Evolutionary conservation across 2,888 invertebrate genomes (phyloP).

Genomic region (Anorthoa munda): DNA sequence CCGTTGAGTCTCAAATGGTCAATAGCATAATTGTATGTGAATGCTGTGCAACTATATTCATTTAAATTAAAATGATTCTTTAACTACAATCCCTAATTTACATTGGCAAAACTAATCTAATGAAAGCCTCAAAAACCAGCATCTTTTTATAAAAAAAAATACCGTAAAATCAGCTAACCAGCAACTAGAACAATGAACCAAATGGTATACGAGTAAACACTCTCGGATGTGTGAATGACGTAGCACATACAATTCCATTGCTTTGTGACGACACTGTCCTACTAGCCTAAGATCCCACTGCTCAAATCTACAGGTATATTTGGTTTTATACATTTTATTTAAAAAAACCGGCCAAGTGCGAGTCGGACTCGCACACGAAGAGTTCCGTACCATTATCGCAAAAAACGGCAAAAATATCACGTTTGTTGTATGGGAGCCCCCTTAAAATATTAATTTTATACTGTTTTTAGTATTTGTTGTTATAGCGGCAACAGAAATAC

Average conservation of each 20-base stretch:
- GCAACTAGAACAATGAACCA: constrained; percentile 42
- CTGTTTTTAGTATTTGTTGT: too few relatives aligned
- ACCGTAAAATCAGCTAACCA: constrained; percentile 22
- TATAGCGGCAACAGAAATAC: too few relatives aligned
- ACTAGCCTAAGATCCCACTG: neutral
- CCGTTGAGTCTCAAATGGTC: neutral
- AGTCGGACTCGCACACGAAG: too few relatives aligned
- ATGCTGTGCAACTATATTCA: neutral
- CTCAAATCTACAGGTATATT: too few relatives aligned
- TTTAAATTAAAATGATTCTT: neutral
- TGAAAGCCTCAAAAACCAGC: neutral
- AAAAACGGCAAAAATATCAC: too few relatives aligned
- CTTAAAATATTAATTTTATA: too few relatives aligned
- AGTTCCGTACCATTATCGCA: too few relatives aligned
- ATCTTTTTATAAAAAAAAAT: neutral
- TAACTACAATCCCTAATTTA: neutral
- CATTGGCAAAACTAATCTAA: neutral
- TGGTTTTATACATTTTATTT: too few relatives aligned
- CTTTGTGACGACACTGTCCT: constrained; percentile 24
- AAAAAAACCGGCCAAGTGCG: too few relatives aligned
- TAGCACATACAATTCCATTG: constrained; percentile 40
- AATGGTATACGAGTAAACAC: constrained; percentile 18
- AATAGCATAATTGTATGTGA: neutral
- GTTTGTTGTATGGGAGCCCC: too few relatives aligned
- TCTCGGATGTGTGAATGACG: constrained; percentile 42